Base-by-base conservation (phyloP, 2,113 vertebrate genomes). In the Leptosomus discolor region DNA sequence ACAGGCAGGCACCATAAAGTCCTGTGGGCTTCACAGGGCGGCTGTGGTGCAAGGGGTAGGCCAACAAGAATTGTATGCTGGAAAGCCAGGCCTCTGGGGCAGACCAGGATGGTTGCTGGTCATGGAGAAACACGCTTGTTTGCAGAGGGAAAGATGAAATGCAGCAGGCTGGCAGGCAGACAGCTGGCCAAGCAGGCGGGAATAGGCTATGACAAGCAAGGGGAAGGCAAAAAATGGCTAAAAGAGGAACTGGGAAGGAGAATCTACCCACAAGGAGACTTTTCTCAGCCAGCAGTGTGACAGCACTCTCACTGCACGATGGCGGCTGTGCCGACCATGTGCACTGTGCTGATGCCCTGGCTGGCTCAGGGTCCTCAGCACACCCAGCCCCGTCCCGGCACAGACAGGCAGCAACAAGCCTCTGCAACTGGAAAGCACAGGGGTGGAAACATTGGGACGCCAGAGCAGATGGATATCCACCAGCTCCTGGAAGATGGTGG, bases 171-270 rank as follows among this genome's bases (percentile, higher is more conserved):
- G 45, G 10, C 48, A 24, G 30, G 26, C 46, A 15, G 18, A 70
- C 65, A 12, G 11, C 73, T 78, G 92, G 68, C 74, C 74, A 54
- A 32, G 20, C 30, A 81, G 51, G 53, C 32, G n/a, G 78, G 23
- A 61, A 54, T n/a, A 56, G 53, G 26, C 36, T 74, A 46, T 80
- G 50, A 61, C 17, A 56, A 84, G 32, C 5, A 36, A 61, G 4
- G 27, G 22, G 22, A 22, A 69, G n/a, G 45, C 43, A 65, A 82
- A 96, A 91, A 76, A 36, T 15, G 3, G 22, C 32, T 50, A 77
- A 83, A 95, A 95, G 80, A 85, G 91, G 91, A 96, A 94, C 76
- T 43, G n/a, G 43, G n/a, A 74, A 91, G 60, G 51, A 83, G 51
- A 95, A 64, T 91, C 76, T 87, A 39, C 76, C 89, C 89, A 89